Base-by-base conservation (phyloP, 2,888 invertebrate genomes). In the Lasioglossum calceatum region DNA sequence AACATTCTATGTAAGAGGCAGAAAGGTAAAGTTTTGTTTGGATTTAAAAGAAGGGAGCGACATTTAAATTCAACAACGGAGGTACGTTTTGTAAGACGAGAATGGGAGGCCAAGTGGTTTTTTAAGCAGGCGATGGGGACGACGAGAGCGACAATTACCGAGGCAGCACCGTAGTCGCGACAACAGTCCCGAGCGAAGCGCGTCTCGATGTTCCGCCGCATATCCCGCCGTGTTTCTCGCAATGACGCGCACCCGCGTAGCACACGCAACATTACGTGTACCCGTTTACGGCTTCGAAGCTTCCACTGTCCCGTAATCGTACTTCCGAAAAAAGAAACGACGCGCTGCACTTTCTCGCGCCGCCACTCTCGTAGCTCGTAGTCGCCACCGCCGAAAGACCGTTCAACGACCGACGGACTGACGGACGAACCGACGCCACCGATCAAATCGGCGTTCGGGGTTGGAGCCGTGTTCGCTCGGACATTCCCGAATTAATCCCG, bases 231-330 rank as follows among this genome's bases (percentile, higher is more conserved):
- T 83, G 77, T 84, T 79, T 78, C 72, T 75, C 74, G 71, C 79
- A 83, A 64, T 54, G 7, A 77, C 81, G 85, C 80, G 61, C 47
- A 32, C 32, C 61, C 79, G 84, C 75, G 84, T 61, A 83, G 78
- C 83, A 85, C 84, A 83, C 84, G 84, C 82, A 74, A 77, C 83
- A 74, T 74, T 77, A 82, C 83, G 84, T 79, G 83, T 85, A 74
- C 83, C 73, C 61, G 77, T 76, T 76, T 81, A 81, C 81, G 81
- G 85, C 85, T 86, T 85, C 85, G 85, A 85, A 74, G 86, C 85
- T 85, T 84, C 77, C 84, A 77, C 58, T 58, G 19, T 50, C 67
- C 71, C 54, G 73, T 84, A 70, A 70, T 54, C 81, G 81, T 84
- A 78, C 78, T 36, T 76, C 47, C 78, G 54, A 42, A 67, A 67